A percentile compares a stretch with the other conserved stretches of the same genome.
Evolutionary conservation across 2,888 invertebrate species (phyloP).

Genomic region (Acholoe squamosa): DNA sequence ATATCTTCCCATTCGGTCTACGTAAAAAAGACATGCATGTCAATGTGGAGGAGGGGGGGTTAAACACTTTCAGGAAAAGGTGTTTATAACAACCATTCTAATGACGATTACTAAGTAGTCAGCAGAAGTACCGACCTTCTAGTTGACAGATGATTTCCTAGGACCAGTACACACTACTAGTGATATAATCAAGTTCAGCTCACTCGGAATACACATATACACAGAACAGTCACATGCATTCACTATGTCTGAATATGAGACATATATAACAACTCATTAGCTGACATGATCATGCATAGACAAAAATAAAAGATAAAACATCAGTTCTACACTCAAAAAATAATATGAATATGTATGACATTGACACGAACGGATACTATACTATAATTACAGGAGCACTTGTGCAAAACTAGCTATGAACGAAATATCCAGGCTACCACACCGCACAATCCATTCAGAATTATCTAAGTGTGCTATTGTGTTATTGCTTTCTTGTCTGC

Average conservation of each 20-base stretch:
- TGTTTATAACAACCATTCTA: conserved; percentile 16
- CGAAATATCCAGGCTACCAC: conserved; percentile 30
- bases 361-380: conserved; percentile 37
- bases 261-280: conserved; percentile 55
- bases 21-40: conserved; percentile 26
- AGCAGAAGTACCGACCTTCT: conserved; percentile 3
- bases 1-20: conserved; percentile 6
- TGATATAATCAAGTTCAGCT: conserved; percentile 38
- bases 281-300: conserved; percentile 46
- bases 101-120: conserved; percentile 3
- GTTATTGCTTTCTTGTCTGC: conserved; percentile 57
- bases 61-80: conserved; percentile 30
- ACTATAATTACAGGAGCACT: conserved; percentile 11
- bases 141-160: neutral
- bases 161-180: conserved; percentile 45
- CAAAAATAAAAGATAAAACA: neutral
- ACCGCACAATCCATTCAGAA: conserved; percentile 33
- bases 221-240: conserved; percentile 46
- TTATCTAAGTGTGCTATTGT: conserved; percentile 43
- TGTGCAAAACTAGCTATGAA: conserved; percentile 27
- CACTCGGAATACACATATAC: conserved; percentile 29
- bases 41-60: neutral
- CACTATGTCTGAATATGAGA: conserved; percentile 48
- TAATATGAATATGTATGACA: conserved; percentile 47
- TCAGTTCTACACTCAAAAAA: conserved; percentile 25